Evolutionary conservation across 2,113 vertebrate species (phyloP), one percentile per base, ranked within the genome.

Genomic region (Hassar affinis): DNA sequence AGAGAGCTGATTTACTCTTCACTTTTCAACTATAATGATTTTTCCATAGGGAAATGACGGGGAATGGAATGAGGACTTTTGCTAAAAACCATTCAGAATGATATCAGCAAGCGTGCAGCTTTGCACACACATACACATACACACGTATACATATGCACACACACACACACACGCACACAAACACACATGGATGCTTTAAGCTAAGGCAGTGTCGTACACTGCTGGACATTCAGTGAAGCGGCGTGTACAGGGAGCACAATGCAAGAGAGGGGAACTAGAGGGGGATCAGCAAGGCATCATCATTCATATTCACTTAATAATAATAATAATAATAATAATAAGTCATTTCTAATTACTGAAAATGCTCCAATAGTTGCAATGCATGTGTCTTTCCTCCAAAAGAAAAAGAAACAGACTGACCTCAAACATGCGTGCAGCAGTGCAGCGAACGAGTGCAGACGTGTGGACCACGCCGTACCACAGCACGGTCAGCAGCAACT

Each of bases 401-500:
- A 61, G 11, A 61, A 75, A 14, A 54, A 6, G 9, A 4, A 56
- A n/a, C 47, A n/a, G 49, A 87, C 93, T 91, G 94, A 99, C 98
- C 96, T 99, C 98, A 91, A 99, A 99, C 98, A 99, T 99, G 90
- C 97, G 95, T 66, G 98, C 98, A 88, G 98, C 96, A 7, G 98
- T 99, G 85, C 98, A 99, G 35, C 98, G 95, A 59, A 99, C 98
- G 64, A 99, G 96, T 52, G 98, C 98, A 11, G 98, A 99, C 0
- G 98, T 99, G 86, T 99, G 98, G 76, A 99, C 98, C 79, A 99
- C 98, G 18, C 98, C 98, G 85, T 99, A 99, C 98, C 98, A 99
- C 62, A 99, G 90, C 51, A 99, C 98, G 72, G 97, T 99, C 86
- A 99, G 91, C 2, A 99, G 90, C 52, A 99, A 87, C 88, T 99